Evolutionary conservation across 37 sponge, comb jelly and placozoan genomes (phyloP), one percentile per base, ranked within the genome.

Genomic region (Geodia barretti): DNA sequence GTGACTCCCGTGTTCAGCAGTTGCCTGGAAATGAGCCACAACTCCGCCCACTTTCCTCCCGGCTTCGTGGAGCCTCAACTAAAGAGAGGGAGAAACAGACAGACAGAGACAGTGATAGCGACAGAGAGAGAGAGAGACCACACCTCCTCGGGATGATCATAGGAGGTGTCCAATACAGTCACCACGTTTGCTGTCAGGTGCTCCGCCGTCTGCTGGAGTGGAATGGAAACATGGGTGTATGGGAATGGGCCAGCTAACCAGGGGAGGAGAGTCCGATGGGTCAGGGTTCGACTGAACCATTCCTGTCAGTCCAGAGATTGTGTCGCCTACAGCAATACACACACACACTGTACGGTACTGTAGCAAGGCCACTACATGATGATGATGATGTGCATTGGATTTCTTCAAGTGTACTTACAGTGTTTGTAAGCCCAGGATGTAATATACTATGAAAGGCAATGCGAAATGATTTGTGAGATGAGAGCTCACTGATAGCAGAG

Each of bases 1-100:
- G 54, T 81, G 73, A 0, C 37, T 76, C 42, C 79, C 78, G 34
- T 64, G 60, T 4, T 70, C 81, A 32, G 70, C 38, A 67, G 91
- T 89, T 26, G 94, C 94, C 60, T 79, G 61, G 76, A 97, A 97
- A 80, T 97, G 94, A 35, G 94, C 97, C 1, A 97, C 62, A 33
- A 96, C 88, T 21, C 87, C 95, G 43, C 79, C 77, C 36, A 80
- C 39, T 35, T 79, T 86, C 20, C 79, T 4, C 25, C 76, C 84
- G 37, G 84, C 60, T 23, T 82, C 80, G 73, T 90, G 84, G 60
- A 93, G 68, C 29, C 74, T 80, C 68, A 85, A 38, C 89, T 92
- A 43, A 0, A 11, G 25, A 42, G 39, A 39, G 33, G 60, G 30
- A 25, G n/a, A 26, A n/a, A 24, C 29, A 75, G 61, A 28, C 61